phyloP scores from a whole-genome alignment of 2,113 vertebrate genomes.

The Eidolon helvum region DNA sequence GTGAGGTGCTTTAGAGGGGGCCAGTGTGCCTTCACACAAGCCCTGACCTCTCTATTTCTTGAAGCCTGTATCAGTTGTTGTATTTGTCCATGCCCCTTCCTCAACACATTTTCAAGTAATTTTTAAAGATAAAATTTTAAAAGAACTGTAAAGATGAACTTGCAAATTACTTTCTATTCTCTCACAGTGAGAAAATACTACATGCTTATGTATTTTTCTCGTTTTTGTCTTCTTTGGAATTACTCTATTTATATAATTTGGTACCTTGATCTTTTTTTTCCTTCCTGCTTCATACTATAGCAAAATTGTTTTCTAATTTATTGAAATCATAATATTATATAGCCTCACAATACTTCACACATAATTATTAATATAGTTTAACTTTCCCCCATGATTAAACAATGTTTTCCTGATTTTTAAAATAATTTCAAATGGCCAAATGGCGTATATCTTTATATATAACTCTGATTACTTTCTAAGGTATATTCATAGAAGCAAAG shows the following conservation, averaged over 20 bases:
- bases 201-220: neutral
- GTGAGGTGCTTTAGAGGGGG: neutral
- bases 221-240: neutral
- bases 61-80: neutral
- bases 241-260: neutral
- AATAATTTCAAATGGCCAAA: neutral
- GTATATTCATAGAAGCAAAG: neutral
- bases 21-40: fast-evolving
- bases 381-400: neutral
- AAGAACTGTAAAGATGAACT: neutral
- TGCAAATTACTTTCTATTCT: neutral
- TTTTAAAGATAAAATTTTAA: neutral
- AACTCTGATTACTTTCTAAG: neutral
- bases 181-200: neutral
- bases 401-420: neutral
- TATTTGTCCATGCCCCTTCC: neutral
- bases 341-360: neutral
- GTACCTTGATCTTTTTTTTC: neutral
- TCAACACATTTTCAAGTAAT: neutral
- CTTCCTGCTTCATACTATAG: neutral
- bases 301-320: neutral
- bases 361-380: neutral
- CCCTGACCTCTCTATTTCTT: neutral
- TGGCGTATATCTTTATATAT: neutral
- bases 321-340: neutral